Evolutionary conservation across 2,888 invertebrate species (phyloP).

Genomic region (Andrena haemorrhoa): DNA sequence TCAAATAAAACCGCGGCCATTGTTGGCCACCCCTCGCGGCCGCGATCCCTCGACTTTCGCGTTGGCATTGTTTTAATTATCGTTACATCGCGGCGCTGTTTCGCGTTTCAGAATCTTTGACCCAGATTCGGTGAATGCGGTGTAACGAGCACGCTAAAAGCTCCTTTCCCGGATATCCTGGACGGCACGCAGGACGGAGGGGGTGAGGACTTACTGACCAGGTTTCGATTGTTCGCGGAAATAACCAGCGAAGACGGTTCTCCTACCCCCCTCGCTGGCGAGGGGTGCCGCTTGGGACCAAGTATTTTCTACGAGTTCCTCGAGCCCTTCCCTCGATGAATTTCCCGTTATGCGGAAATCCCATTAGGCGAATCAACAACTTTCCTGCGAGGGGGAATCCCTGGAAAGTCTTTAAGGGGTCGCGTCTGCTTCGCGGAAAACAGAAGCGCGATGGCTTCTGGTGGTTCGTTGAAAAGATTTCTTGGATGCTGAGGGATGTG

Average conservation of each 20-base stretch:
- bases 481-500: too few relatives aligned
- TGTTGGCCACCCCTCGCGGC: constrained; percentile 7
- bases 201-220: constrained; percentile 27
- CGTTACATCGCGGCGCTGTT: constrained; percentile 39
- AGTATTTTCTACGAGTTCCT: constrained; percentile 3
- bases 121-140: constrained; percentile 51
- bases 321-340: constrained; percentile 5
- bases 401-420: not conserved
- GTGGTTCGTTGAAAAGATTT: too few relatives aligned
- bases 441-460: not conserved
- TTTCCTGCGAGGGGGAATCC: not conserved
- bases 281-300: not conserved
- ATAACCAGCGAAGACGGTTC: constrained; percentile 16
- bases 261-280: not conserved
- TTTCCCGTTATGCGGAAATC: constrained; percentile 16
- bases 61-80: constrained; percentile 60
- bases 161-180: constrained; percentile 30
- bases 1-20: constrained; percentile 4
- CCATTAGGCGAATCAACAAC: constrained; percentile 12
- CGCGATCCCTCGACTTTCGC: constrained; percentile 44
- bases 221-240: constrained; percentile 48
- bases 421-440: not conserved
- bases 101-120: constrained; percentile 54
- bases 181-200: constrained; percentile 7
- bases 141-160: constrained; percentile 47